Evolutionary conservation across 2,888 invertebrate species (phyloP).

Genomic region (Prosapia bicincta): DNA sequence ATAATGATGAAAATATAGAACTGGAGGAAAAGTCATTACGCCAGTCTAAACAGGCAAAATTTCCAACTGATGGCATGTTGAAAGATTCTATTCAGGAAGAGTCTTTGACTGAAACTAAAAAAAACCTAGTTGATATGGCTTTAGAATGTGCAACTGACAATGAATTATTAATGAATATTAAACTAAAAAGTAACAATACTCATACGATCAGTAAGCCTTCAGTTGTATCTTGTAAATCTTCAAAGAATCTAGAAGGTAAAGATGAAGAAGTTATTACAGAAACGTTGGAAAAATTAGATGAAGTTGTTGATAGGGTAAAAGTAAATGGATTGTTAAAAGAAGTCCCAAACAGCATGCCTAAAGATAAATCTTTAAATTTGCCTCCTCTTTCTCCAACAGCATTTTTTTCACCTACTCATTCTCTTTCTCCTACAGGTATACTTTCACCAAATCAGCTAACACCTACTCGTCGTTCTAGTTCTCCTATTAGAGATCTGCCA

Average conservation of each 20-base stretch:
- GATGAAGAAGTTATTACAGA: conserved; percentile 21
- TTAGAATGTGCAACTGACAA: no score
- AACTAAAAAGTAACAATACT: conserved; percentile 5
- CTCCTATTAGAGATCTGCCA: conserved; percentile 11
- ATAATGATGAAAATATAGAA: conserved; percentile 57
- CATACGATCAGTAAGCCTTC: neutral
- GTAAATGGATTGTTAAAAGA: conserved; percentile 1
- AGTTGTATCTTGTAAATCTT: neutral
- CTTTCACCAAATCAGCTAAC: neutral
- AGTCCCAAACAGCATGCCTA: neutral
- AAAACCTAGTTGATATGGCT: conserved; percentile 4
- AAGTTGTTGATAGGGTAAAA: conserved; percentile 28
- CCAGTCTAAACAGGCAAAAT: conserved; percentile 16
- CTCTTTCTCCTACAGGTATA: conserved; percentile 6
- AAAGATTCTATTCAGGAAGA: conserved; percentile 33
- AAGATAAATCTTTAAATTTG: conserved; percentile 9
- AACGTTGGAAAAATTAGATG: conserved; percentile 27
- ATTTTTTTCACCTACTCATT: conserved; percentile 2
- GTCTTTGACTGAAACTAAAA: conserved; percentile 23
- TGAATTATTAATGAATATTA: no score
- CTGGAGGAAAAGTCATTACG: conserved; percentile 39
- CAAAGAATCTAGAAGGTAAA: neutral
- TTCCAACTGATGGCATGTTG: neutral
- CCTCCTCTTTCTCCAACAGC: conserved; percentile 12
- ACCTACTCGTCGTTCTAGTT: neutral